Evolutionary conservation across 2,888 invertebrate species (phyloP).

Genomic region (Tiphia femorata): DNA sequence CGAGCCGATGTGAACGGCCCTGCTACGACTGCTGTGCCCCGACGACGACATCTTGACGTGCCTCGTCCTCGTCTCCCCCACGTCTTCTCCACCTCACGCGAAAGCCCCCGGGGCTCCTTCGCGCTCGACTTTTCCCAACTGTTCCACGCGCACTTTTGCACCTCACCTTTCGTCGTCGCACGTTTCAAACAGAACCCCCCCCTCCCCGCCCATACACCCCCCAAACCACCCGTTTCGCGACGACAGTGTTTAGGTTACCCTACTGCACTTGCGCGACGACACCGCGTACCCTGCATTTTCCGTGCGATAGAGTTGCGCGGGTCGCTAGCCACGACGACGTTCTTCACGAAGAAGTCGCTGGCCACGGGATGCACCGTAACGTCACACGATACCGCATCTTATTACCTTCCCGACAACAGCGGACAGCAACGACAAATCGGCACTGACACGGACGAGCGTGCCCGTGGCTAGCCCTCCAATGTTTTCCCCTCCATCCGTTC

Average conservation of each 20-base stretch:
- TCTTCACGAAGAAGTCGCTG: slow-evolving; percentile 38
- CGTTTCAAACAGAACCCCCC: background rate
- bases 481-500: too few relatives aligned
- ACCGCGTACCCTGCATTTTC: slow-evolving; percentile 27
- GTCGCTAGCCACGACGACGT: slow-evolving; percentile 18
- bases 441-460: slow-evolving; percentile 4
- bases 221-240: background rate
- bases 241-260: slow-evolving; percentile 27
- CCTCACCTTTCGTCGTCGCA: slow-evolving; percentile 1
- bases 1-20: slow-evolving; percentile 65
- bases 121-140: slow-evolving; percentile 2
- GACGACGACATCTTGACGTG: slow-evolving; percentile 65
- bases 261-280: slow-evolving; percentile 22
- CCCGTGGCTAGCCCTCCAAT: too few relatives aligned
- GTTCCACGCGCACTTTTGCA: slow-evolving; percentile 9
- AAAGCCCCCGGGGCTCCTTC: background rate
- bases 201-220: slow-evolving; percentile 11
- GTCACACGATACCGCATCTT: slow-evolving; percentile 58
- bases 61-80: slow-evolving; percentile 5
- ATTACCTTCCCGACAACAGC: slow-evolving; percentile 21
- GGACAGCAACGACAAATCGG: slow-evolving; percentile 2
- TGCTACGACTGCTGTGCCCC: slow-evolving; percentile 65
- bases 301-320: slow-evolving; percentile 17
- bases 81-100: slow-evolving; percentile 33
- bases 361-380: slow-evolving; percentile 48